Evolutionary conservation across 2,797 vertebrate genomes (phyloP), one percentile per base, ranked within the genome.

Genomic region (Rhabdophis nuchalis): DNA sequence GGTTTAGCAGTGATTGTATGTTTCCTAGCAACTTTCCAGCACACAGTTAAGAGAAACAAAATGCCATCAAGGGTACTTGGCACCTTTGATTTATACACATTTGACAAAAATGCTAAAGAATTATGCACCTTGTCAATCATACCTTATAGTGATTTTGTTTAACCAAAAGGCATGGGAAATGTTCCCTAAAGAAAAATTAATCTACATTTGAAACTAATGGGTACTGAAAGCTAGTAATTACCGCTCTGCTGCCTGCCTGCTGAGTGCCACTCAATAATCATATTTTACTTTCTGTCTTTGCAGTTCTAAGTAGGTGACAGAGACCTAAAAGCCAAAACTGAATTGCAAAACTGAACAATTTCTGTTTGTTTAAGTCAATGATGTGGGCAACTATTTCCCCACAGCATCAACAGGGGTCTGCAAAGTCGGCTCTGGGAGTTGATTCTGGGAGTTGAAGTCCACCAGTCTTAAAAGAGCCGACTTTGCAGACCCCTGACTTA

Each of bases 81-180:
- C 53, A 93, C 53, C 18, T 3, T 13, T 92, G 82, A 85, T 86
- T 90, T 85, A 27, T 5, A 41, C 18, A 20, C 0, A 0, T 94
- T 92, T 92, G 18, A 94, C 0, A 8, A 41, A n/a, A 95, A 90
- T 54, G 86, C 29, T 89, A 77, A 93, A 91, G 93, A 94, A 94
- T 87, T 57, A 68, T 90, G 93, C 61, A 89, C 0, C 2, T 29
- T 77, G 91, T 92, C 95, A 95, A 87, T 18, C 56, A 87, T 27
- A 77, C 82, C 41, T 85, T 85, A 41, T 5, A 36, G 61, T 85
- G 86, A 52, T 23, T 72, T 93, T 36, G 11, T 50, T 88, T 61
- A 91, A 93, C 86, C 91, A 93, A 88, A 58, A 88, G 92, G 86
- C 82, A 91, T 0, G 0, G 60, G 91, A 94, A 93, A 88, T 5